Conservation (phyloP, 2,888 invertebrate genomes). For the Hipparchia semele region DNA sequence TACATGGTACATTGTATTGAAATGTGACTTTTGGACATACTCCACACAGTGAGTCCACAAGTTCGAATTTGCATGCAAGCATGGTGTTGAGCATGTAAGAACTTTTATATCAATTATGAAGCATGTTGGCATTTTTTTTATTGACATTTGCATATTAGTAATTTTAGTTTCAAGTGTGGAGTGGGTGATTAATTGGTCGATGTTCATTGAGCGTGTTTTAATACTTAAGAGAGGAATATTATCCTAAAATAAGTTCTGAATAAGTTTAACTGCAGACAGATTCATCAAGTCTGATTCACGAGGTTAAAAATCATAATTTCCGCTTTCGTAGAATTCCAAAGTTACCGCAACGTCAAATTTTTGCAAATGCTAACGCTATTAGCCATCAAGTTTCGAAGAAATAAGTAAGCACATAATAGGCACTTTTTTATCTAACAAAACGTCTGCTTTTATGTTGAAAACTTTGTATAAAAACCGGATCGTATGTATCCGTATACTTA, state of each 20-base stretch:
- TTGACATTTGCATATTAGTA: no score
- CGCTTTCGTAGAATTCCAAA: constrained; percentile 10
- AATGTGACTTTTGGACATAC: no score
- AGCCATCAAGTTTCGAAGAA: constrained; percentile 9
- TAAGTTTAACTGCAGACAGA: not conserved
- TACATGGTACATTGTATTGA: not conserved
- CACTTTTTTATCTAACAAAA: constrained; percentile 9
- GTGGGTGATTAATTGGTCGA: no score
- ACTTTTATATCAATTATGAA: no score
- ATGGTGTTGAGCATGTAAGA: no score
- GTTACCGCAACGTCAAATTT: constrained; percentile 10
- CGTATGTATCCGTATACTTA: not conserved
- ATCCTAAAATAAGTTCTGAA: no score
- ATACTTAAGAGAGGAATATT: no score
- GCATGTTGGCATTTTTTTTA: not conserved
- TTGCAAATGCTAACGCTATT: constrained; percentile 9
- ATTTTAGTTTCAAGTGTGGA: no score
- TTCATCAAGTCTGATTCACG: not conserved
- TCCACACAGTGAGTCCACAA: no score
- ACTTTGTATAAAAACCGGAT: not conserved
- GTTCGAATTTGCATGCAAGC: no score
- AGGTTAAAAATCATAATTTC: not conserved
- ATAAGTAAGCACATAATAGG: constrained; percentile 1
- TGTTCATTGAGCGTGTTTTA: no score
- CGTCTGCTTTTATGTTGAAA: not conserved